Conservation (phyloP, 1,140 invertebrate species). For the Wiebesia pumilae region DNA sequence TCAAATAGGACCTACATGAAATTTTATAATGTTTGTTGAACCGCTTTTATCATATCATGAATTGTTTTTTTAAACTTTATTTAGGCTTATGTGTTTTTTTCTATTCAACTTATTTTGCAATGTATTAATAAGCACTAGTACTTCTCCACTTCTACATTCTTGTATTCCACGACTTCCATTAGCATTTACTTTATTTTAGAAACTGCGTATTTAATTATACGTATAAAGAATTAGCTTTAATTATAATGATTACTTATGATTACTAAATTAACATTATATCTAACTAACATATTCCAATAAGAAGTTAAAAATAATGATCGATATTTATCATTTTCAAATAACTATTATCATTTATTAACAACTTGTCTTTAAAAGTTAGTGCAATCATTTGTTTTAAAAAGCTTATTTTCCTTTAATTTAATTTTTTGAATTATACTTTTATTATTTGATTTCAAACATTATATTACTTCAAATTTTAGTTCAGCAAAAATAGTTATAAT, state of each 20-base stretch:
- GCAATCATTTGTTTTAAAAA: too few species aligned
- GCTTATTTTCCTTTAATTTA: too few species aligned
- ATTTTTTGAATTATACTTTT: too few species aligned
- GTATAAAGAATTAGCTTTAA: neutral
- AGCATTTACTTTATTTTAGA: neutral
- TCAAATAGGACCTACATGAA: neutral
- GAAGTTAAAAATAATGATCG: neutral
- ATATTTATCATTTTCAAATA: neutral
- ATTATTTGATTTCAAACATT: too few species aligned
- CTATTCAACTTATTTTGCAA: neutral
- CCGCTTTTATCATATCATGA: neutral
- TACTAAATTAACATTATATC: neutral
- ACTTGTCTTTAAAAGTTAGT: neutral
- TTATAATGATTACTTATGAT: neutral
- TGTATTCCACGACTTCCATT: neutral
- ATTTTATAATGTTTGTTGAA: slow-evolving; percentile 2
- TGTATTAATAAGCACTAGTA: neutral
- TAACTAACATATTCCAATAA: neutral
- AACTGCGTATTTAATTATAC: neutral
- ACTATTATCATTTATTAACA: neutral
- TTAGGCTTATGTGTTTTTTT: neutral
- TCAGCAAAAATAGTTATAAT: too few species aligned
- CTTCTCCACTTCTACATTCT: neutral
- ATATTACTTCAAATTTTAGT: too few species aligned
- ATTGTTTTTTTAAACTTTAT: neutral